These are phyloP conservation scores for Drosophila borealis DNA, from an alignment of 2,888 invertebrate genomes.

Conservation along the genomic window DNA sequence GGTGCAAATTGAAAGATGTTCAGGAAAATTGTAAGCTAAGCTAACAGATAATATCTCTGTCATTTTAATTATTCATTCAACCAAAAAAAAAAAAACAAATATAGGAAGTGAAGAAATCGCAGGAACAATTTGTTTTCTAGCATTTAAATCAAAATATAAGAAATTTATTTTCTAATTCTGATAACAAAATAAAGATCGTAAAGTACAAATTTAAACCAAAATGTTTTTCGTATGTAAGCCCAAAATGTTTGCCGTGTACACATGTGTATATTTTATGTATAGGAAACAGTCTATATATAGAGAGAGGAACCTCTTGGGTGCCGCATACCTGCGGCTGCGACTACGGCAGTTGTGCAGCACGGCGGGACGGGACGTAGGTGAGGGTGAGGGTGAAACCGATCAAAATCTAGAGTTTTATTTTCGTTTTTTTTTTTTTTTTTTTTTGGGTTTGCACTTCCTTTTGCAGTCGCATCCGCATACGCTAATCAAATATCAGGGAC, in stretches of 20 bases:
- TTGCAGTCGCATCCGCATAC: slow-evolving; percentile 48
- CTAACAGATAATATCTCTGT: too few species aligned
- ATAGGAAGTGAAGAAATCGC: too few species aligned
- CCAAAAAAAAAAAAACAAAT: too few species aligned
- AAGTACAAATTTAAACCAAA: too few species aligned
- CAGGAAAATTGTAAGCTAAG: too few species aligned
- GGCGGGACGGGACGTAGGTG: slow-evolving; percentile 11
- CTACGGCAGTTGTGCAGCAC: slow-evolving; percentile 41
- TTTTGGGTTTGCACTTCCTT: slow-evolving; percentile 54
- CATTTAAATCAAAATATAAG: too few species aligned
- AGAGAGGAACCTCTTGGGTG: slow-evolving; percentile 24
- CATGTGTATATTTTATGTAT: slow-evolving; percentile 5
- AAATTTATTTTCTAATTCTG: too few species aligned
- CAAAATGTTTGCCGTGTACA: slow-evolving; percentile 4
- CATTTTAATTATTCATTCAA: too few species aligned
- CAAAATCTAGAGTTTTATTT: slow-evolving; percentile 70
- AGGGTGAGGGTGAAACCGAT: slow-evolving; percentile 67
- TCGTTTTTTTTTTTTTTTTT: too few species aligned
- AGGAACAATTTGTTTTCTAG: too few species aligned
- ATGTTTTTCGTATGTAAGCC: background rate
- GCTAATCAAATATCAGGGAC: slow-evolving; percentile 71
- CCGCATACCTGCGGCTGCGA: slow-evolving; percentile 43
- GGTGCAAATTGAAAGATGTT: too few species aligned
- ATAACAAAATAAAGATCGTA: too few species aligned
- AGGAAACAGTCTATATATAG: slow-evolving; percentile 40